These are phyloP conservation scores for Myopa tessellatipennis DNA, from an alignment of 2,888 invertebrate species.

Conservation along the genomic window DNA sequence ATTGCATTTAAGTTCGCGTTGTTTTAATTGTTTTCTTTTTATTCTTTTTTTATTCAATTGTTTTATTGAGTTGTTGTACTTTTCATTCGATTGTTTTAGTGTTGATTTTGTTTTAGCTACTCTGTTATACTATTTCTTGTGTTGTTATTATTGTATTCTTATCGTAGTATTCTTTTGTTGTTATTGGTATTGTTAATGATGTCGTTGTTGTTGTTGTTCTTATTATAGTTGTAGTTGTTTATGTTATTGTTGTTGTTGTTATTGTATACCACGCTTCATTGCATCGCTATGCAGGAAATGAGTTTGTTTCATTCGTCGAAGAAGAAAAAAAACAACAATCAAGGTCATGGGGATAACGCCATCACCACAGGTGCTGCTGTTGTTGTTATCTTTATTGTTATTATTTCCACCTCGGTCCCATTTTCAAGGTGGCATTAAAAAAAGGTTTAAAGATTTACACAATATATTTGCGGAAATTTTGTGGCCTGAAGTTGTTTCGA, in stretches of 20 bases:
- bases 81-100: not conserved
- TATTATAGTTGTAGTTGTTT: not conserved
- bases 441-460: too few species aligned
- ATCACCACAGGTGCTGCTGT: not conserved
- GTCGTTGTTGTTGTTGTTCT: not conserved
- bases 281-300: constrained; percentile 36
- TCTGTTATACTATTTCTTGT: too few species aligned
- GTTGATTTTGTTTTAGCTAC: too few species aligned
- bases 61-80: not conserved
- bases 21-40: constrained; percentile 10
- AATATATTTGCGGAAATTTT: not conserved
- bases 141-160: not conserved
- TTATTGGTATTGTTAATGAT: not conserved
- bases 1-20: constrained; percentile 26
- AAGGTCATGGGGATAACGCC: constrained; percentile 1
- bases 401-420: not conserved
- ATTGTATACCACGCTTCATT: constrained; percentile 28
- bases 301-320: constrained; percentile 1
- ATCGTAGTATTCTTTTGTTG: not conserved
- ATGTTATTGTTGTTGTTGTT: constrained; percentile 7
- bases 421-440: not conserved
- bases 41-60: not conserved
- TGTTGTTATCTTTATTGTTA: not conserved
- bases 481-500: not conserved
- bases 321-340: not conserved